Evolutionary conservation across 2,888 invertebrate genomes (phyloP).

Genomic region (Lagria hirta): DNA sequence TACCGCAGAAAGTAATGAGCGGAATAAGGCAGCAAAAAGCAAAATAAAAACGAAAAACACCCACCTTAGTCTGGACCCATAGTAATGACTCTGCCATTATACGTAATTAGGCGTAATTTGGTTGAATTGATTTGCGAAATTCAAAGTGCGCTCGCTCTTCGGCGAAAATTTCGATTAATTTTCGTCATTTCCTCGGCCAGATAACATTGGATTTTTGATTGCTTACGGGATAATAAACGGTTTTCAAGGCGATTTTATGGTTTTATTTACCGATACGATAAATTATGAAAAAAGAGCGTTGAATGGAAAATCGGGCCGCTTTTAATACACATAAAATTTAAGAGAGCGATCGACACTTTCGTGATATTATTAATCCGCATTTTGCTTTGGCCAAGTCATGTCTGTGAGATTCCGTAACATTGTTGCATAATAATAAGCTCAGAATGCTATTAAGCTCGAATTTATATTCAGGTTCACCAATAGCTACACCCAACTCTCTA

Average conservation of each 20-base stretch:
- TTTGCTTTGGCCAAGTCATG: no score
- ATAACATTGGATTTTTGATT: constrained; percentile 32
- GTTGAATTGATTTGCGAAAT: constrained; percentile 47
- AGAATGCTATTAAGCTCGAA: no score
- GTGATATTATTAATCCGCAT: constrained; percentile 6
- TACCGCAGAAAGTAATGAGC: no score
- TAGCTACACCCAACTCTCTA: no score
- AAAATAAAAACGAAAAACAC: no score
- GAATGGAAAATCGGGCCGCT: constrained; percentile 3
- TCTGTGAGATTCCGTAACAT: no score
- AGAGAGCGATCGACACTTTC: constrained; percentile 10
- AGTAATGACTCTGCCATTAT: constrained; percentile 48
- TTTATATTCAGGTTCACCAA: no score
- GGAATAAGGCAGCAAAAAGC: no score
- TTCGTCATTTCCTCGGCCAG: constrained; percentile 27
- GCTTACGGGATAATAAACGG: constrained; percentile 21
- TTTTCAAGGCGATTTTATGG: constrained; percentile 11
- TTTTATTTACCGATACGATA: constrained; percentile 9
- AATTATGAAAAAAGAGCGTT: background rate
- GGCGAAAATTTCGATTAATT: constrained; percentile 31
- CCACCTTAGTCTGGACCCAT: no score
- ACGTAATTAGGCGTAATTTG: constrained; percentile 49
- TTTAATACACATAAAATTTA: constrained; percentile 11
- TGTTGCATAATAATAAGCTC: no score
- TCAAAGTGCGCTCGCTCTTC: constrained; percentile 29